Evolutionary conservation across 2,888 invertebrate species (phyloP), one percentile per base, ranked within the genome.

Genomic region (Leptarthrus brevirostris): DNA sequence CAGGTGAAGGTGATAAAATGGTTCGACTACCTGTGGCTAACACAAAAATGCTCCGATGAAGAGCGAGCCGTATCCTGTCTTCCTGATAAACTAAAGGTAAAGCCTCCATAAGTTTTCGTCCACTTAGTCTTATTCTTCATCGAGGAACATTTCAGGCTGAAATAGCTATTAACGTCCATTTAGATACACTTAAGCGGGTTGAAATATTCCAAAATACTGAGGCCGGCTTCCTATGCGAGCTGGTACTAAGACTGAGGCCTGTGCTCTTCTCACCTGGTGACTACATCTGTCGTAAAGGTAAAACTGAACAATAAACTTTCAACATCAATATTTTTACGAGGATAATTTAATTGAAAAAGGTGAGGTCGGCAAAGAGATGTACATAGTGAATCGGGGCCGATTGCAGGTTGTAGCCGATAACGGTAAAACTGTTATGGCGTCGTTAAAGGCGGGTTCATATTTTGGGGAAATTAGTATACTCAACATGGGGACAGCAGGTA

Each of bases 171-270:
- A 98, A 98, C 87, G 98, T 98, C 80, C 98, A 98, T 86, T 89
- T 98, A 86, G 98, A 98, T 87, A 98, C 98, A 77, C 88, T 98
- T 84, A 97, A 97, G 86, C 88, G 96, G 85, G 97, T 98, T 83
- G 98, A 98, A 87, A 98, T 98, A 84, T 98, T 98, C 87, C 98
- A 98, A 88, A 97, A 98, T 86, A 98, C 98, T 69, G 98, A 98
- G 86, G 98, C 98, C 76, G 98, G 98, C 74, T 98, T 98, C 88
- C 90, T 98, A 77, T 97, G 98, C 86, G 98, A 98, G 86, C 89
- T 98, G 81, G 98, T 98, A 80, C 89, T 98, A 77, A 90, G 96
- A 85, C 89, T 98, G 78, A 89, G 97, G 80, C 98, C 98, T 70
- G 97, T 98, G 66, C 90, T 98, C 77, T 98, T 98, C 87, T 97